Base-by-base conservation (phyloP, 2,888 invertebrate genomes). In the Luperina testacea region DNA sequence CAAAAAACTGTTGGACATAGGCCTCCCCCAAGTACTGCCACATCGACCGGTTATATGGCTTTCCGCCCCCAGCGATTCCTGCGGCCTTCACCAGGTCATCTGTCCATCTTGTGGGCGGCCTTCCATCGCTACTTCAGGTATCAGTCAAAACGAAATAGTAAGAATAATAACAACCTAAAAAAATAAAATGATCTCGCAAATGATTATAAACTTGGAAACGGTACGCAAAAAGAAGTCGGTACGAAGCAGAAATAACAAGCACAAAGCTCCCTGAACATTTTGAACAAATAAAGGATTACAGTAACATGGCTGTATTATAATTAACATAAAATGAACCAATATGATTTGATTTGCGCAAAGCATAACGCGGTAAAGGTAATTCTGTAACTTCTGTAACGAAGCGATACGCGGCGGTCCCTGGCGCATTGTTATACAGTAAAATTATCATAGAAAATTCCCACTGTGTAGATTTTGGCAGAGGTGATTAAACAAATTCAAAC, bases 271-370 rank as follows among this genome's bases (percentile, higher is more conserved):
- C 67, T 73, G 24, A 48, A 48, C 13, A 63, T 77, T 75, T 71
- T 64, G 45, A 61, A 67, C 48, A 71, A 75, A 86, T 74, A 86
- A 86, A 84, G 72, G 75, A 32, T 79, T 69, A 77, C 67, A 72
- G 61, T 72, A 76, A 81, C 77, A 63, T 73, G 69, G 68, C 68
- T 51, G 65, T 81, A 73, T 77, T 78, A 78, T 81, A 83, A 80
- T 86, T 74, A 79, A 77, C 51, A 67, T 67, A 53, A 79, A 84
- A 78, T 73, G 61, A 84, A 72, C 84, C 42, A 67, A 76, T 67
- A 70, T 63, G 38, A 72, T 75, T 75, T 69, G 20, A 69, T 79
- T 72, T 87, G 53, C 32, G 32, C 27, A 61, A 53, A 77, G 61
- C 17, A 70, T 78, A 77, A 77, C 77, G 51, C 15, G 45, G 72